These are phyloP conservation scores for Spilarctia lutea DNA, from an alignment of 2,888 invertebrate genomes.

Conservation along the genomic window DNA sequence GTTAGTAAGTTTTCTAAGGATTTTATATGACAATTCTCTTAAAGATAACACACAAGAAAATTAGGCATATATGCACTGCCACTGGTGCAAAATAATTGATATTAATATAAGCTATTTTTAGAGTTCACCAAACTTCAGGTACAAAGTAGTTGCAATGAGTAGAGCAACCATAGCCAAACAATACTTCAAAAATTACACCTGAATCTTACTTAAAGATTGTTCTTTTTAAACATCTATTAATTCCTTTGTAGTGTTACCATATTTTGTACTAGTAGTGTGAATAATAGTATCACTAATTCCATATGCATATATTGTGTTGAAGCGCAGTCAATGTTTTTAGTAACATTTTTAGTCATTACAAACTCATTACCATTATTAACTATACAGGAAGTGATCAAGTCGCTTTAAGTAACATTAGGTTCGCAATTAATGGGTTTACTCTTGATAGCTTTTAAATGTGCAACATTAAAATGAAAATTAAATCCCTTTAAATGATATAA, in stretches of 20 bases:
- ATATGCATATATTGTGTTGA: neutral
- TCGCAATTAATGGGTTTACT: neutral
- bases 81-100: no score
- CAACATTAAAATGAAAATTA: neutral
- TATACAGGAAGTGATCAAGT: neutral
- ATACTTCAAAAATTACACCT: no score
- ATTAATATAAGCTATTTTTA: no score
- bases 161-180: no score
- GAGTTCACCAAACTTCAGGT: no score
- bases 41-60: no score
- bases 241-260: neutral
- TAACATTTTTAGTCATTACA: neutral
- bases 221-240: neutral
- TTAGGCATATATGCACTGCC: no score
- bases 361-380: constrained; percentile 4
- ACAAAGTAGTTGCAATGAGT: no score
- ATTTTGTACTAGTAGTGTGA: neutral
- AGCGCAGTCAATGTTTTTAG: neutral
- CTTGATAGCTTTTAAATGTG: neutral
- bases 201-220: neutral
- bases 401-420: neutral
- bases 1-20: no score
- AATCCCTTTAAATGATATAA: no score
- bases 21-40: no score
- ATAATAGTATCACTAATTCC: neutral